Evolutionary conservation across 2,113 vertebrate genomes (phyloP).

Genomic region (Pyrgilauda ruficollis): DNA sequence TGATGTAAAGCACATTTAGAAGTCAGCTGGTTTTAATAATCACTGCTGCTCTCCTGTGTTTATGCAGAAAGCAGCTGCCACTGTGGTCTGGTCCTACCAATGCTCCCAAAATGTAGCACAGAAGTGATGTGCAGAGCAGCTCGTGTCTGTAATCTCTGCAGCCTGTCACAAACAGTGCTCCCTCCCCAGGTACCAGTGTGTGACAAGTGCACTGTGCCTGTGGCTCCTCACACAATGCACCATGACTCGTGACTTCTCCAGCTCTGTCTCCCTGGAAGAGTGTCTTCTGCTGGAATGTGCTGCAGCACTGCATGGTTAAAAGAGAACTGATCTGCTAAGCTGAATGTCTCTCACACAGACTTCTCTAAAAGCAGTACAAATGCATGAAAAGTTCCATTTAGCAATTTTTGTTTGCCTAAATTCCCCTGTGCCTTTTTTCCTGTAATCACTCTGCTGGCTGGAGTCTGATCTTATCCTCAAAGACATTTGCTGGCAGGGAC

Average conservation of each 20-base stretch:
- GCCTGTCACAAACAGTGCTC: not conserved
- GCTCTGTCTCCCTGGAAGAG: not conserved
- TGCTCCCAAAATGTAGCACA: not conserved
- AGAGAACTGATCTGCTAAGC: not conserved
- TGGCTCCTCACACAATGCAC: not conserved
- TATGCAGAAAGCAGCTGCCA: not conserved
- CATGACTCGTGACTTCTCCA: not conserved
- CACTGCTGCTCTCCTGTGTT: not conserved
- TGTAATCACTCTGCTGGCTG: not conserved
- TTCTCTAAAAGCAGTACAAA: not conserved
- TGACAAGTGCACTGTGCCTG: not conserved
- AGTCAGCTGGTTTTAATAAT: not conserved
- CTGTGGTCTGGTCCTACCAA: not conserved
- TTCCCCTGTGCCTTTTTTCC: not conserved
- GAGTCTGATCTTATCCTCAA: slow-evolving; percentile 4
- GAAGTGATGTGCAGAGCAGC: not conserved
- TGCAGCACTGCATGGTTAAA: not conserved
- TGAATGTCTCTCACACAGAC: not conserved
- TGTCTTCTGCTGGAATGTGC: not conserved
- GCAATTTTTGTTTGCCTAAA: slow-evolving; percentile 10
- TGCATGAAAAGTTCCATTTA: not conserved
- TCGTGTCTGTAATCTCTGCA: rapidly evolving
- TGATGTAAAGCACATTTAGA: not conserved
- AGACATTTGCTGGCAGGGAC: slow-evolving; percentile 29
- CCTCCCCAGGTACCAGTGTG: not conserved